Conservation (phyloP, 2,797 vertebrate species). For the Scarus forsteni region DNA sequence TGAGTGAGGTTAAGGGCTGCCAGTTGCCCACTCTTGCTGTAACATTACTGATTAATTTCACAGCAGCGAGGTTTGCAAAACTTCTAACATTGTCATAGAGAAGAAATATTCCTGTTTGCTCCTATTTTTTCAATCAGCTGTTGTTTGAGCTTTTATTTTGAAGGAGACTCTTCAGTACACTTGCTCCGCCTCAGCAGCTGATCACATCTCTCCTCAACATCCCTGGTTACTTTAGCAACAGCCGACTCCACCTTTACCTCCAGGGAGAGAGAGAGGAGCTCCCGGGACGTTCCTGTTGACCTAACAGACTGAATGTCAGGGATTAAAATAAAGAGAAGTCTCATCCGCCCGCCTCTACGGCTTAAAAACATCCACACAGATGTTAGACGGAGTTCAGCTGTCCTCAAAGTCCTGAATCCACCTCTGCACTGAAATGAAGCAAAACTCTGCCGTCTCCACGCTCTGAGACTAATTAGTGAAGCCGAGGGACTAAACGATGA, state of each 20-base stretch:
- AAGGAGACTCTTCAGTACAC: conserved; percentile 13
- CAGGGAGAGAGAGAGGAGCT: background rate
- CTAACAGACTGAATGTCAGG: background rate
- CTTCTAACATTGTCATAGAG: too few species aligned
- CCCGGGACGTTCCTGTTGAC: conserved; percentile 7
- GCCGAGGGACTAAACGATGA: conserved; percentile 40
- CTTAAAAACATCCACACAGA: background rate
- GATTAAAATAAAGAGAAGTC: background rate
- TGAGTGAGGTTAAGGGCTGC: too few species aligned
- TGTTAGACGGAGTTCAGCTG: background rate
- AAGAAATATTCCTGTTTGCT: too few species aligned
- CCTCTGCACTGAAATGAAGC: background rate
- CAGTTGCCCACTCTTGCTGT: too few species aligned
- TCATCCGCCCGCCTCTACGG: background rate
- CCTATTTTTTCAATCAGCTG: too few species aligned
- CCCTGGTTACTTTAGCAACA: conserved; percentile 69
- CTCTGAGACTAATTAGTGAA: conserved; percentile 73
- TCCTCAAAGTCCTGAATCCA: background rate
- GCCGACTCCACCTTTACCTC: conserved; percentile 61
- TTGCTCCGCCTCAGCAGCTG: background rate
- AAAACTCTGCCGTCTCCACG: background rate
- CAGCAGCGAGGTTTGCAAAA: too few species aligned
- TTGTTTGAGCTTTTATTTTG: conserved; percentile 15
- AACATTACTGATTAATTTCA: too few species aligned
- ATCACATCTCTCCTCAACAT: conserved; percentile 34